A percentile compares a stretch with the other conserved stretches of the same genome.
phyloP scores from a whole-genome alignment of 1,140 invertebrate genomes.

The Ceratina calcarata region DNA sequence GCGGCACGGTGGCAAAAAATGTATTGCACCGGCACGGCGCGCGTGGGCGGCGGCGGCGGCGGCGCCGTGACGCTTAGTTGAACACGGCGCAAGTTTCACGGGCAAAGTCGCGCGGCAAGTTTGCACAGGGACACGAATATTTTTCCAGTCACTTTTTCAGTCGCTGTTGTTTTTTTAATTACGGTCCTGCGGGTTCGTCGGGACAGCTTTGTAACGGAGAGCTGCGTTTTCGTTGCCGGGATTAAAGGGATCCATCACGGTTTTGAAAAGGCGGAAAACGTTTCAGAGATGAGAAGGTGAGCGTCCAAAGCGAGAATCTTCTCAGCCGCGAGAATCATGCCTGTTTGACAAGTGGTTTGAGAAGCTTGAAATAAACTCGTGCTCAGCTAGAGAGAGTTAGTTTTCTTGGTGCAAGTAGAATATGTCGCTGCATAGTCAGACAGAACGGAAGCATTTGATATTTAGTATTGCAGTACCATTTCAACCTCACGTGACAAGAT shows the following conservation, averaged over 20 bases:
- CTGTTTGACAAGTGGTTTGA: background rate
- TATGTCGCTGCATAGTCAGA: background rate
- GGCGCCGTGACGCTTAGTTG: background rate
- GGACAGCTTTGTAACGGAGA: background rate
- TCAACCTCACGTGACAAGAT: too few relatives aligned
- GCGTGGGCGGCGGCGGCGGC: too few relatives aligned
- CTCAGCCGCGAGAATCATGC: too few relatives aligned
- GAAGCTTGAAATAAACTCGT: background rate
- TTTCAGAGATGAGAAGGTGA: background rate
- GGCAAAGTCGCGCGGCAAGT: background rate
- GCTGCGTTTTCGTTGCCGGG: background rate
- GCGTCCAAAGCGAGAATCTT: too few relatives aligned
- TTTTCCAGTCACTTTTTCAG: background rate
- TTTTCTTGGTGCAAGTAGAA: background rate
- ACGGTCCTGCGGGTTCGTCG: background rate
- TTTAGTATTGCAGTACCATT: too few relatives aligned
- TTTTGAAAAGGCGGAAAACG: too few relatives aligned
- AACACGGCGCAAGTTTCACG: background rate
- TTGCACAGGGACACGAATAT: background rate
- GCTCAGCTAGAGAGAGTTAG: too few relatives aligned
- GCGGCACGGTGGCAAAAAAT: background rate
- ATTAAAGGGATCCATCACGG: background rate
- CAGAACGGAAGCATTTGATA: background rate
- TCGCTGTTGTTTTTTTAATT: constrained; percentile 22
- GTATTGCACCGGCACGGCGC: too few relatives aligned